Evolutionary conservation across 1,140 invertebrate genomes (phyloP), one percentile per base, ranked within the genome.

Genomic region (Lethocerus indicus): DNA sequence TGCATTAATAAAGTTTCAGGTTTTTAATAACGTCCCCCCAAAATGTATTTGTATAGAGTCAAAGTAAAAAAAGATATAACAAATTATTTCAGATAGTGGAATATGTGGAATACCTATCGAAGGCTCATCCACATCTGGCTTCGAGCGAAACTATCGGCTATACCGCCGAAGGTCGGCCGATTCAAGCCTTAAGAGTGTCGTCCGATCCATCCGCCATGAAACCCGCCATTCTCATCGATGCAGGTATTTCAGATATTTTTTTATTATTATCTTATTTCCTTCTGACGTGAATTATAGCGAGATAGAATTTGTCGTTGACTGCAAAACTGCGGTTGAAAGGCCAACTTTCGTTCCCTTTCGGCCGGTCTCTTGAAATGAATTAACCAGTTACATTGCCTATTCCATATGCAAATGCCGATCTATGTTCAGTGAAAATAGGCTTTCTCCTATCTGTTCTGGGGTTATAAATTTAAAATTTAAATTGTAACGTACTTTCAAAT

Each of bases 61-160:
- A n/a, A n/a, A n/a, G n/a, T n/a, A n/a, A n/a, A n/a, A n/a, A n/a
- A n/a, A n/a, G n/a, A n/a, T n/a, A n/a, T n/a, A 9, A 7, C 7
- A 1, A 51, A 25, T 53, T 39, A 28, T 53, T 55, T 47, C 47
- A 59, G 68, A 75, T 70, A 69, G 71, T 24, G 23, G 57, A 59
- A 24, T 73, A 67, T 54, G 47, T 72, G 52, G 59, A 65, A 21
- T 81, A 82, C 58, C 62, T 89, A 52, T 74, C 75, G 1, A 64
- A 67, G 51, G 78, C 73, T 0, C 87, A 85, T 63, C 78, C 83
- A 0, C 67, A 72, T 37, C 62, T 83, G 24, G 73, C 79, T 14
- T 77, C 75, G 23, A 65, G 84, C 0, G 66, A 75, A 49, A 76
- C 71, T 0, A 87, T 89, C 42, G 87, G 87, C 3, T 71, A 74